phyloP scores from a whole-genome alignment of 2,888 invertebrate genomes.

The Rotaria socialis region DNA sequence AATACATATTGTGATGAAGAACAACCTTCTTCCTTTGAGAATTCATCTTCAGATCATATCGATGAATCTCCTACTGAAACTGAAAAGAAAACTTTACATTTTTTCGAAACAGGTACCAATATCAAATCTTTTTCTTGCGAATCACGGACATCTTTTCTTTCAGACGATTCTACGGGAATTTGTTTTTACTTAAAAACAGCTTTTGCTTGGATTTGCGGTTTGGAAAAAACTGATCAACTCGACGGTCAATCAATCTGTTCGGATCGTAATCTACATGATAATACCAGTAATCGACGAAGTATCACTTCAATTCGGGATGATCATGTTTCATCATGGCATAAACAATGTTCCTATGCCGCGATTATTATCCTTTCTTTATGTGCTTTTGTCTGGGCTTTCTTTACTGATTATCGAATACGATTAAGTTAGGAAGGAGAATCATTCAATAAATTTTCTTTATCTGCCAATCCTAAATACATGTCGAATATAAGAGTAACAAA shows the following conservation, averaged over 20 bases:
- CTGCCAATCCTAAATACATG: no score
- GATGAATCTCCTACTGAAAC: neutral
- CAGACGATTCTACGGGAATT: neutral
- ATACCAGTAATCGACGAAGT: neutral
- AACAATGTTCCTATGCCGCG: neutral
- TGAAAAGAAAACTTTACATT: neutral
- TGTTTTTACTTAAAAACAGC: conserved; percentile 31
- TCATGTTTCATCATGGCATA: neutral
- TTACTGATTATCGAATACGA: neutral
- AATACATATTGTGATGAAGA: neutral
- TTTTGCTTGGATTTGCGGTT: conserved; percentile 42
- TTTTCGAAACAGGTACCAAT: neutral
- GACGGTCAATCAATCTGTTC: neutral
- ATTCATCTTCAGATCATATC: neutral
- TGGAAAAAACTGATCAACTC: neutral
- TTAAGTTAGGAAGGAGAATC: neutral
- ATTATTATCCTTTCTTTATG: neutral
- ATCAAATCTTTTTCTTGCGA: neutral
- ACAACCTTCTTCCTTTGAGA: neutral
- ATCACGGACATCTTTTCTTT: neutral
- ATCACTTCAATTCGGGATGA: neutral
- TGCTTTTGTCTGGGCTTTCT: neutral
- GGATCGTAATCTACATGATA: no score
- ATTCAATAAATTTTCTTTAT: no score
- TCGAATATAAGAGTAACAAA: no score